Percentiles rank a stretch among this genome's conserved stretches.
These are phyloP conservation scores for Macrotus californicus DNA, from an alignment of 2,113 vertebrate species.

Conservation along the genomic window DNA sequence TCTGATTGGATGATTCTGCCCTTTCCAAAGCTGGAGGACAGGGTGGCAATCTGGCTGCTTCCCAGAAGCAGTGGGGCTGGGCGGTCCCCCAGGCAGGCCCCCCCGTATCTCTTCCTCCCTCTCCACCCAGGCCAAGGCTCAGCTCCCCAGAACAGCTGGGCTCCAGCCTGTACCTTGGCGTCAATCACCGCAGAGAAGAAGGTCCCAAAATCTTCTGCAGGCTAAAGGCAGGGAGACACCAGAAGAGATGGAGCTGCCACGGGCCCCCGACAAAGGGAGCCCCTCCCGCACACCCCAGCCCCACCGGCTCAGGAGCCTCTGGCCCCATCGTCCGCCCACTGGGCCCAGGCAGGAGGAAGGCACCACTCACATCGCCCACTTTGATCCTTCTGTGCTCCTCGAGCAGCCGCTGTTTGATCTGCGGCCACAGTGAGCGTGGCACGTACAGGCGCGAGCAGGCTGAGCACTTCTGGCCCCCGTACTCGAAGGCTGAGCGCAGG, in stretches of 20 bases:
- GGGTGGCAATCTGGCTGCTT: neutral
- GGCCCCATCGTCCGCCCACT: slow-evolving; percentile 80
- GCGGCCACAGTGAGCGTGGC: slow-evolving; percentile 89
- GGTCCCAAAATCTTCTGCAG: slow-evolving; percentile 87
- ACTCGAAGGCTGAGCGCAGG: slow-evolving; percentile 95
- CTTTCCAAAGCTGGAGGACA: neutral
- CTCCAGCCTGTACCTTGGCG: slow-evolving; percentile 87
- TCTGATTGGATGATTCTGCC: neutral
- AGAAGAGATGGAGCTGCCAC: neutral
- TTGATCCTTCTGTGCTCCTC: slow-evolving; percentile 84
- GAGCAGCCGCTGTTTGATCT: slow-evolving; percentile 87
- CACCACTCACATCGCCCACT: slow-evolving; percentile 90
- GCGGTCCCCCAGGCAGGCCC: fast-evolving
- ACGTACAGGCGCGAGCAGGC: slow-evolving; percentile 96
- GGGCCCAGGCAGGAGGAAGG: slow-evolving; percentile 24
- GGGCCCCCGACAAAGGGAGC: neutral
- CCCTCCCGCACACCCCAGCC: neutral
- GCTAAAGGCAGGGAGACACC: slow-evolving; percentile 76
- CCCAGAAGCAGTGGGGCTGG: neutral
- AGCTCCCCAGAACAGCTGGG: neutral
- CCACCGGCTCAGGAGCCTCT: neutral
- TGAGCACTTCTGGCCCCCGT: slow-evolving; percentile 94
- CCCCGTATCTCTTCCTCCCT: neutral
- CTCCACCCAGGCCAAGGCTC: neutral
- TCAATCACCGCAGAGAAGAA: slow-evolving; percentile 97